Percentiles rank a stretch among this genome's conserved stretches.
phyloP scores from a whole-genome alignment of 2,888 invertebrate genomes.

The Tipula unca region DNA sequence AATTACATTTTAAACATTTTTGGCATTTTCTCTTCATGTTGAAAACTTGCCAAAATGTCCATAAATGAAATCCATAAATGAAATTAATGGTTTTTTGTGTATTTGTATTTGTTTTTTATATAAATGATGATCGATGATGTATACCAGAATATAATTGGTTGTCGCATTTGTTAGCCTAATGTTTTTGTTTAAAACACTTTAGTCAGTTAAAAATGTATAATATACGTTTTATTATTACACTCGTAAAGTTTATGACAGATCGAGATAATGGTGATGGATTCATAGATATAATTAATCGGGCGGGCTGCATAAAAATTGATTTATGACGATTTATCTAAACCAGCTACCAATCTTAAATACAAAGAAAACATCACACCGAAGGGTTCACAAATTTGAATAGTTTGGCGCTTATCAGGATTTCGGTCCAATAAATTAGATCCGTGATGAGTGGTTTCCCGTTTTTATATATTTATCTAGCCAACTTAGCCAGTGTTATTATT shows the following conservation, averaged over 20 bases:
- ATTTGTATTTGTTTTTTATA: not conserved
- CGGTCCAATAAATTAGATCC: too few relatives aligned
- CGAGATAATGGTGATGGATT: not conserved
- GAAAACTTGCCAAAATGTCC: not conserved
- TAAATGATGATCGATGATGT: not conserved
- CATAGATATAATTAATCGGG: too few relatives aligned
- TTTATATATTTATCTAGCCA: too few relatives aligned
- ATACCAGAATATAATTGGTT: not conserved
- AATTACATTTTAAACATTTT: not conserved
- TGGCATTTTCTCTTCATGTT: not conserved
- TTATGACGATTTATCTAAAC: too few relatives aligned
- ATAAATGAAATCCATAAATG: not conserved
- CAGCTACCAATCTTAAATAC: too few relatives aligned
- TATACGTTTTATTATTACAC: not conserved
- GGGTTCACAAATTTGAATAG: too few relatives aligned
- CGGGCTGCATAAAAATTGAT: too few relatives aligned
- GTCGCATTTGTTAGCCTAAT: not conserved
- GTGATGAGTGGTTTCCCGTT: too few relatives aligned
- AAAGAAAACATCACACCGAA: too few relatives aligned
- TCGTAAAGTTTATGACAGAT: not conserved
- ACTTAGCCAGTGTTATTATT: too few relatives aligned
- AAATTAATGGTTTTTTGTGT: not conserved
- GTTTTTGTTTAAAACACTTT: not conserved
- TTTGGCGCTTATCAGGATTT: too few relatives aligned
- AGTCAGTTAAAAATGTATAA: not conserved